A percentile compares a stretch with the other conserved stretches of the same genome.
Conservation (phyloP, 2,797 vertebrate species). For the Bradypus variegatus region DNA sequence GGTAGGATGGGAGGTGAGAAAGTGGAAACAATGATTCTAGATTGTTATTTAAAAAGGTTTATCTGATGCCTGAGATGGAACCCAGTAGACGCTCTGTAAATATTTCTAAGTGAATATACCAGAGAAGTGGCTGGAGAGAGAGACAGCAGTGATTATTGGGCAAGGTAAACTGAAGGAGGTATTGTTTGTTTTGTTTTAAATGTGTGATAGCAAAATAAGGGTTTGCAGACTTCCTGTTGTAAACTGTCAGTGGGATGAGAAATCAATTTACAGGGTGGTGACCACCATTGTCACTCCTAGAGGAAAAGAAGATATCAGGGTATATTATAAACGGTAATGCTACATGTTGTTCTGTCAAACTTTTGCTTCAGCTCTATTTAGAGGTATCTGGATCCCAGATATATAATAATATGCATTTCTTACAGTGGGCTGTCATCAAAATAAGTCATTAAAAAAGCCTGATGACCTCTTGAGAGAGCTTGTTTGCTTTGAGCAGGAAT, state of each 20-base stretch:
- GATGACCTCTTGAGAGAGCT: background rate
- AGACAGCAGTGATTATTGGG: background rate
- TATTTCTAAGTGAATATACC: background rate
- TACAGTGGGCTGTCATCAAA: background rate
- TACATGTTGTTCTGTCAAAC: background rate
- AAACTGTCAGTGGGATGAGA: background rate
- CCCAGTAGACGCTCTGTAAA: background rate
- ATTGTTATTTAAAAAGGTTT: background rate
- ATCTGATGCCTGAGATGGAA: background rate
- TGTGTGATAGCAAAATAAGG: background rate
- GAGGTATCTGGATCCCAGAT: background rate
- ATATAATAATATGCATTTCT: background rate
- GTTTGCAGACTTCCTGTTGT: background rate
- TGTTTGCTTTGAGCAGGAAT: background rate
- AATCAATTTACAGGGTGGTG: background rate
- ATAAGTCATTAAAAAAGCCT: background rate
- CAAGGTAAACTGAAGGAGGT: no score
- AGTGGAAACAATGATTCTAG: background rate
- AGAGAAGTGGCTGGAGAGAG: background rate
- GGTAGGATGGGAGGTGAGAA: background rate
- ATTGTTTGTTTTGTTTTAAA: background rate
- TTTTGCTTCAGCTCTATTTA: background rate
- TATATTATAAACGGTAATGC: background rate
- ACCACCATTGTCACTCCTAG: background rate
- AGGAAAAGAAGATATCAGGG: background rate